phyloP scores from a whole-genome alignment of 1,140 invertebrate genomes.

The Colletes latitarsis region DNA sequence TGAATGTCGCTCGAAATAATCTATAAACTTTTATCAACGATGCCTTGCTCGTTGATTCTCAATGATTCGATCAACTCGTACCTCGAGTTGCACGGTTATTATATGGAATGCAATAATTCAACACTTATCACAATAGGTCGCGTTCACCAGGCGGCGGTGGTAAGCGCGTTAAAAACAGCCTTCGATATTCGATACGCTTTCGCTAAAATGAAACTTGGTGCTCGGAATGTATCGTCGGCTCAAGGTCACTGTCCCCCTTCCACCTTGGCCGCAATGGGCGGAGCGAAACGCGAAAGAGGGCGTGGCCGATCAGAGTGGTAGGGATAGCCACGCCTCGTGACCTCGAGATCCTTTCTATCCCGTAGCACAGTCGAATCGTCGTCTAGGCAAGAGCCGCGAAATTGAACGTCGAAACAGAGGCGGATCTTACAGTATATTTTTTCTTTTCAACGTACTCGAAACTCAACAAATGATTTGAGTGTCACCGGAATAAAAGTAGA shows the following conservation, averaged over 20 bases:
- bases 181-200: neutral
- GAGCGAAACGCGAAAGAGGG: neutral
- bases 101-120: slow-evolving; percentile 17
- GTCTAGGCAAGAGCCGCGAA: neutral
- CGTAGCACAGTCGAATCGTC: neutral
- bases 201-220: neutral
- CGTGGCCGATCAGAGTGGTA: neutral
- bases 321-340: neutral
- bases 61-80: neutral
- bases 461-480: no score
- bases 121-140: slow-evolving; percentile 39
- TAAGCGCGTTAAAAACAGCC: slow-evolving; percentile 21
- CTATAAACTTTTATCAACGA: neutral
- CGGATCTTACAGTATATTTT: neutral
- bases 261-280: neutral
- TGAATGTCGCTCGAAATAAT: neutral
- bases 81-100: neutral
- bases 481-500: neutral
- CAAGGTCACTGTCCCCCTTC: neutral
- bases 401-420: slow-evolving; percentile 6
- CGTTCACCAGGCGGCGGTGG: neutral
- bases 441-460: no score
- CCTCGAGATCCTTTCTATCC: neutral
- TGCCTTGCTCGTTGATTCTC: neutral
- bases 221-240: neutral